Evolutionary conservation across 2,113 vertebrate genomes (phyloP).

Genomic region (Copsychus sechellarum): DNA sequence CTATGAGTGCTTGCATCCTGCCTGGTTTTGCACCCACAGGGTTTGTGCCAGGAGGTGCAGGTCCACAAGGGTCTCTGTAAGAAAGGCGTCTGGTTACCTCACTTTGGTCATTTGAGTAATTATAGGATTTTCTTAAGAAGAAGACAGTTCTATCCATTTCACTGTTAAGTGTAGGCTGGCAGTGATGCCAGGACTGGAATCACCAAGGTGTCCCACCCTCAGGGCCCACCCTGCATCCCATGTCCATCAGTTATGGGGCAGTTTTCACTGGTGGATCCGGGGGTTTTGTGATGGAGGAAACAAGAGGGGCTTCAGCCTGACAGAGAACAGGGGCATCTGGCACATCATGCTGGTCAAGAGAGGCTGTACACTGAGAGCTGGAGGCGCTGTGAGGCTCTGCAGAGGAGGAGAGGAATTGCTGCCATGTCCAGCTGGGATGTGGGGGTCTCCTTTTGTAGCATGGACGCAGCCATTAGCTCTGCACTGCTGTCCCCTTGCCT

Average conservation of each 20-base stretch:
- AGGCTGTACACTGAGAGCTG: rapidly evolving
- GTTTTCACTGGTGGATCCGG: not conserved
- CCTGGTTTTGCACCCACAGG: not conserved
- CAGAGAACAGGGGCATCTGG: too few relatives aligned
- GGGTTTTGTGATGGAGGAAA: not conserved
- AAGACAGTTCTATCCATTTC: not conserved
- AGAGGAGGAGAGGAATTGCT: not conserved
- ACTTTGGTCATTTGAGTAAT: not conserved
- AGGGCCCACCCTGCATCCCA: rapidly evolving
- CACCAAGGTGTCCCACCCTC: not conserved
- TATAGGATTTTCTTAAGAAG: not conserved
- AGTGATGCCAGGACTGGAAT: not conserved
- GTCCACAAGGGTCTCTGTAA: not conserved
- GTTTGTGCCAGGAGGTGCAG: not conserved
- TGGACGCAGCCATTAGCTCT: not conserved
- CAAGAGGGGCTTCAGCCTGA: not conserved
- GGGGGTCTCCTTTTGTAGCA: not conserved
- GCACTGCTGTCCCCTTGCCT: not conserved
- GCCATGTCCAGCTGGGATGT: not conserved
- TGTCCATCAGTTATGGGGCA: not conserved
- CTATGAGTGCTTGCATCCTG: rapidly evolving
- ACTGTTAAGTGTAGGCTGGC: not conserved
- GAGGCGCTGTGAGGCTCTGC: not conserved
- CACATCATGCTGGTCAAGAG: rapidly evolving
- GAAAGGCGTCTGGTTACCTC: not conserved